Evolutionary conservation across 2,888 invertebrate genomes (phyloP).

Genomic region (Oscheius sp.): DNA sequence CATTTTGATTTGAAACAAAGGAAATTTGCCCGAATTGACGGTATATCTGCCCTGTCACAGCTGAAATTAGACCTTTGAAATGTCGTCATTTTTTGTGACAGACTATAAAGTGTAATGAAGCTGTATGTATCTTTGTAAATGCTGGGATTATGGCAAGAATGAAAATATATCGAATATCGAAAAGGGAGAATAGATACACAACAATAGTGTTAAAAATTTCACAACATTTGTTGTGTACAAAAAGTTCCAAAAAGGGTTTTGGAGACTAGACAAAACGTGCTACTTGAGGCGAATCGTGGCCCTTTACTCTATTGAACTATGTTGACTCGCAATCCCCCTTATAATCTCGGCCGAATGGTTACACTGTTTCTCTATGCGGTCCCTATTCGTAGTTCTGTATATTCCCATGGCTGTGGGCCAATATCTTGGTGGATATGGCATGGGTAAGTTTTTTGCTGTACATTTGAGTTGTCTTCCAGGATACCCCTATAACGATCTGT

Average conservation of each 20-base stretch:
- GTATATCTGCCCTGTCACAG: no score
- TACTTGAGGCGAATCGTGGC: conserved; percentile 27
- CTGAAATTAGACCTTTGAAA: no score
- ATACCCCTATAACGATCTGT: conserved; percentile 6
- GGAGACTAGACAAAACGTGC: conserved; percentile 20
- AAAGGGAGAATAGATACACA: no score
- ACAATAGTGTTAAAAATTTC: no score
- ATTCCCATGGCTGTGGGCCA: background rate
- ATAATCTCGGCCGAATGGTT: background rate
- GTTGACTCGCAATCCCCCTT: conserved; percentile 12
- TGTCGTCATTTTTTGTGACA: no score
- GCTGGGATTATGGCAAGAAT: no score
- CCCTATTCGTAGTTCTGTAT: background rate
- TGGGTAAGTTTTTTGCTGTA: conserved; percentile 5
- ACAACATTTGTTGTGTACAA: background rate
- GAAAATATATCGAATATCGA: no score
- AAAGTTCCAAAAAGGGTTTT: conserved; percentile 19
- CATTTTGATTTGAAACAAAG: no score
- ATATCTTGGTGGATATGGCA: conserved; percentile 12
- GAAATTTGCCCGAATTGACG: no score
- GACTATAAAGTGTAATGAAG: no score
- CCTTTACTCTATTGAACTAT: conserved; percentile 17
- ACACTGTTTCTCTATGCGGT: conserved; percentile 1
- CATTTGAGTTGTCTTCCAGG: background rate
- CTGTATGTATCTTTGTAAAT: no score